Conservation (phyloP, 1,140 invertebrate genomes). For the Pseudachorutes palmiensis region DNA sequence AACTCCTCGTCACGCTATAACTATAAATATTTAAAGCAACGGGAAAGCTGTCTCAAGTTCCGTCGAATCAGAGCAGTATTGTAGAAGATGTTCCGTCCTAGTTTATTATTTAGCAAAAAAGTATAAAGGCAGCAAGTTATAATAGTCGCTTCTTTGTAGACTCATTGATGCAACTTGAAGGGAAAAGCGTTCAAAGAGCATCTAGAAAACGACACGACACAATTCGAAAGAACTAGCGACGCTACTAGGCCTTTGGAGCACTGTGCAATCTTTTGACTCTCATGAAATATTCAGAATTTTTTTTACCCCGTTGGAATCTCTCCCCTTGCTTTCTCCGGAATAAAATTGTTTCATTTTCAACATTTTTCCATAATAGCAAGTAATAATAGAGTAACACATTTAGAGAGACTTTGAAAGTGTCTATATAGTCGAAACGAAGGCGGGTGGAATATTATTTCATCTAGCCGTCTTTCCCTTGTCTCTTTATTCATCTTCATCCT, state of each 20-base stretch:
- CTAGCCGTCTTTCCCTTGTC: conserved; percentile 6
- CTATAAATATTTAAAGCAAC: too few species aligned
- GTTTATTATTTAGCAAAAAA: not conserved
- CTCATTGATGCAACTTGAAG: not conserved
- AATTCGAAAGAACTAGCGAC: not conserved
- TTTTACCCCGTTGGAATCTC: conserved; percentile 14
- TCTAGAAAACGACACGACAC: conserved; percentile 3
- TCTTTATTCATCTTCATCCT: conserved; percentile 14
- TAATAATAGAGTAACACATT: not conserved
- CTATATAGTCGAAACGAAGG: not conserved
- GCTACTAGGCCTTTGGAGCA: conserved; percentile 6
- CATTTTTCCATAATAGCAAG: too few species aligned
- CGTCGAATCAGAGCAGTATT: too few species aligned
- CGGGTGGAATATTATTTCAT: too few species aligned
- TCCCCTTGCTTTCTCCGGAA: not conserved
- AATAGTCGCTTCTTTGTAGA: not conserved
- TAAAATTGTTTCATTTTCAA: not conserved
- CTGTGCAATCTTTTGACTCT: conserved; percentile 16
- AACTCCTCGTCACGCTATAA: too few species aligned
- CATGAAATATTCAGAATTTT: conserved; percentile 29
- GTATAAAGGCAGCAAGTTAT: not conserved
- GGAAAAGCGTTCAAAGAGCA: not conserved
- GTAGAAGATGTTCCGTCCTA: not conserved
- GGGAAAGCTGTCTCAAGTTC: too few species aligned
- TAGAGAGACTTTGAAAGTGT: not conserved